Evolutionary conservation across 2,113 vertebrate genomes (phyloP).

Genomic region (Xyliphius kryptos): DNA sequence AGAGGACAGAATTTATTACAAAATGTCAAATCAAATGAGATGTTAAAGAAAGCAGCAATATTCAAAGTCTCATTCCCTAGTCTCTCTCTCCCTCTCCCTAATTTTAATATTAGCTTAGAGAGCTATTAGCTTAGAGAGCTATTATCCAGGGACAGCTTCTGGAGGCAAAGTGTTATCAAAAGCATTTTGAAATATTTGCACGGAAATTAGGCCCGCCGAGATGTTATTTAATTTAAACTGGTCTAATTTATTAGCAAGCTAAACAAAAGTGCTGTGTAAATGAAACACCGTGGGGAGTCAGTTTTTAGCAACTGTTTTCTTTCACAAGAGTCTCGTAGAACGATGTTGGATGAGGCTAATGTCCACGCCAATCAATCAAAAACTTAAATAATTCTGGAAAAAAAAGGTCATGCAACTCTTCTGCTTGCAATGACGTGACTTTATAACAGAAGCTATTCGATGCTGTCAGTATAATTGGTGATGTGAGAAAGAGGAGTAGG

Average conservation of each 20-base stretch:
- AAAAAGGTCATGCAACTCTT: no score
- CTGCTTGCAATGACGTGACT: no score
- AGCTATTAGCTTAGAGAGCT: background rate
- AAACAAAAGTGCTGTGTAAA: constrained; percentile 21
- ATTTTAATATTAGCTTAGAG: constrained; percentile 10
- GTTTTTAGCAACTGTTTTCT: constrained; percentile 24
- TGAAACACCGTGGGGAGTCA: constrained; percentile 15
- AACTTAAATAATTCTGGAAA: no score
- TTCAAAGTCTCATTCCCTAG: no score
- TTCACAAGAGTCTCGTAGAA: constrained; percentile 9
- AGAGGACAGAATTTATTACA: no score
- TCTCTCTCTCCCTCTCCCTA: no score
- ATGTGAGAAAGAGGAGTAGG: constrained; percentile 24
- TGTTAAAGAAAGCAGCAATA: no score
- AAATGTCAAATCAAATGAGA: no score
- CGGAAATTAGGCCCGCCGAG: background rate
- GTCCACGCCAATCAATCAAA: constrained; percentile 42
- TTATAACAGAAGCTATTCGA: no score
- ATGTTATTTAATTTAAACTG: constrained; percentile 33
- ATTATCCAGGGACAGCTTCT: background rate
- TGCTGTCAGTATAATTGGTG: constrained; percentile 9
- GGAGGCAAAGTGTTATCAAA: background rate
- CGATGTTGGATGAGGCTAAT: constrained; percentile 19
- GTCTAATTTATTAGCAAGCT: constrained; percentile 30
- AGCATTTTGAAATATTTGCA: background rate